Evolutionary conservation across 2,888 invertebrate species (phyloP).

Genomic region (Netelia fuscicornis): DNA sequence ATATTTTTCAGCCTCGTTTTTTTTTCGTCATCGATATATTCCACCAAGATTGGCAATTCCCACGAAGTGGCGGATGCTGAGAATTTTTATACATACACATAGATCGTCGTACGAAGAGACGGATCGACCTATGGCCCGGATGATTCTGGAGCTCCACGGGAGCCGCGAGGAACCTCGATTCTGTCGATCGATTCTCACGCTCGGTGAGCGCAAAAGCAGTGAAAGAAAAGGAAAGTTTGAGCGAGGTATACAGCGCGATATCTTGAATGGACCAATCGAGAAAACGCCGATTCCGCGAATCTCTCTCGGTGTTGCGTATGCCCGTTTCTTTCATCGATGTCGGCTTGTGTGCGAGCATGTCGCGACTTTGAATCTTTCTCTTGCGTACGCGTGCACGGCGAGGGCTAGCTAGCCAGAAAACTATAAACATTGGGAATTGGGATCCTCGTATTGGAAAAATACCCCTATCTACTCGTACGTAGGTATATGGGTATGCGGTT

Average conservation of each 20-base stretch:
- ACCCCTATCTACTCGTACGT: too few relatives aligned
- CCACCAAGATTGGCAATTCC: conserved; percentile 12
- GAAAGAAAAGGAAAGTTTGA: conserved; percentile 9
- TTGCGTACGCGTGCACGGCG: not conserved
- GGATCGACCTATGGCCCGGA: conserved; percentile 37
- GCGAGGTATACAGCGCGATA: conserved; percentile 13
- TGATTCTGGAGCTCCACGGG: conserved; percentile 14
- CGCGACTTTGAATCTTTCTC: not conserved
- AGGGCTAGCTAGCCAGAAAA: conserved; percentile 7
- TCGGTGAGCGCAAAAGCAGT: not conserved
- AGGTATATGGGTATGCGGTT: not conserved
- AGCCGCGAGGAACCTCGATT: not conserved
- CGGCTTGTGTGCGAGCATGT: conserved; percentile 7
- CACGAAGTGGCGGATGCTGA: conserved; percentile 11
- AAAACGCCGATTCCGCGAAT: conserved; percentile 61
- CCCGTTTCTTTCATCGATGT: not conserved
- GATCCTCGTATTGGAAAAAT: conserved; percentile 23
- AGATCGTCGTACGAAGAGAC: not conserved
- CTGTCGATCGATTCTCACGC: conserved; percentile 32
- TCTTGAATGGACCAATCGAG: conserved; percentile 50
- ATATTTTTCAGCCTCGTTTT: not conserved
- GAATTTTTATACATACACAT: conserved; percentile 3
- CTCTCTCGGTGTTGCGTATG: conserved; percentile 11
- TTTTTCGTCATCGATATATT: not conserved
- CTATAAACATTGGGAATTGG: conserved; percentile 16